Base-by-base conservation (phyloP, 1,140 invertebrate genomes). In the Pomacea maculata region DNA sequence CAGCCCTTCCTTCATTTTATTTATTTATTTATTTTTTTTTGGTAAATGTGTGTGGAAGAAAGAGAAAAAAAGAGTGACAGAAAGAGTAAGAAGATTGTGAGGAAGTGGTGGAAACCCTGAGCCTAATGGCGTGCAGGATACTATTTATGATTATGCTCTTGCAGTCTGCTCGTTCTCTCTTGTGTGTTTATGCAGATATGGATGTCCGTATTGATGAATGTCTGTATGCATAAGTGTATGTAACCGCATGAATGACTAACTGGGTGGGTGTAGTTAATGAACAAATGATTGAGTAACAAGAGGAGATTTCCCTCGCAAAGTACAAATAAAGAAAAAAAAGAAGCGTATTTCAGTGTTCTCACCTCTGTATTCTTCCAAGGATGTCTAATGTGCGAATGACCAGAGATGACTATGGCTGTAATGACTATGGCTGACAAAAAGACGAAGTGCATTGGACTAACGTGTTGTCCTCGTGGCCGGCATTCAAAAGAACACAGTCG, bases 1-100 rank as follows among this genome's bases (percentile, higher is more conserved):
- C 70, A 84, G 88, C 34, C 6, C 5, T 34, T 71, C 68, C 14
- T 12, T 71, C 68, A 29, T 2, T 7, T 34, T 72, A 2, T 45
- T 15, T 45, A 15, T 72, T 7, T n/a, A n/a, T 70, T 9, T 70
- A 21, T 70, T 9, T 70, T 29, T 70, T 29, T 70, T n/a, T 70
- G 10, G n/a, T n/a, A n/a, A n/a, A n/a, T 57, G 55, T 57, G 55
- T 57, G 55, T 57, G 55, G 0, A 0, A 57, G 55, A 25, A 0
- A 57, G 55, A 57, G 55, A 57, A 0, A 45, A 9, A 3, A 9
- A 45, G n/a, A 17, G 70, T 72, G n/a, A 29, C 2, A 29, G n/a
- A 29, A 9, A 29, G n/a, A 29, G n/a, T 72, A 9, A 29, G n/a
- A 45, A 1, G 29, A 29, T 72, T 72, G 0, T 72, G 7, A 29